A percentile compares a stretch with the other conserved stretches of the same genome.
These are phyloP conservation scores for Brevimyrus niger DNA, from an alignment of 2,113 vertebrate species.

Conservation along the genomic window DNA sequence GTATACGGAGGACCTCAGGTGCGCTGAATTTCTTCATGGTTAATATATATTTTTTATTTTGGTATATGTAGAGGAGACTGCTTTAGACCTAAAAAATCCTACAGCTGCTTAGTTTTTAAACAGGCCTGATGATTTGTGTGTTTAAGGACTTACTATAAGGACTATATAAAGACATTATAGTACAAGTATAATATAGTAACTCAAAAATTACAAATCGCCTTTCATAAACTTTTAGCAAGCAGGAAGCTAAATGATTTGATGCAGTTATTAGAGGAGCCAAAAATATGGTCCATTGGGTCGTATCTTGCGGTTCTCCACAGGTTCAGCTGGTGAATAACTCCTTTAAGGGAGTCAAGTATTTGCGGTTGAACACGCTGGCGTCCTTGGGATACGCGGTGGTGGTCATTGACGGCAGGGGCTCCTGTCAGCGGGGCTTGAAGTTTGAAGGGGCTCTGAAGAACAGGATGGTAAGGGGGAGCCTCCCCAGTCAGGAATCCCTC, in stretches of 20 bases:
- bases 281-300: neutral
- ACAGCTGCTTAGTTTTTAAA: neutral
- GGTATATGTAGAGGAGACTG: neutral
- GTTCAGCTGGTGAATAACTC: slow-evolving; percentile 97
- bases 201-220: neutral
- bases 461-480: slow-evolving; percentile 75
- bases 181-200: neutral
- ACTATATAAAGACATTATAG: no score
- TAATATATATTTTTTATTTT: neutral
- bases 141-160: no score
- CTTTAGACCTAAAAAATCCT: neutral
- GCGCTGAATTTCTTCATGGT: slow-evolving; percentile 13
- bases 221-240: neutral
- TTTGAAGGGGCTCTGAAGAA: slow-evolving; percentile 95
- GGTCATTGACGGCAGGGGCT: slow-evolving; percentile 89
- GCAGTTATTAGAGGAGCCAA: no score
- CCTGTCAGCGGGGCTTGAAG: slow-evolving; percentile 85
- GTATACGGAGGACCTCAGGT: slow-evolving; percentile 97
- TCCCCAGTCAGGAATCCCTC: neutral
- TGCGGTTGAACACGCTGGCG: slow-evolving; percentile 85
- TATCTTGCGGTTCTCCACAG: slow-evolving; percentile 45
- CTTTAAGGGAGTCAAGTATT: slow-evolving; percentile 94
- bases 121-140: neutral
- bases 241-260: neutral
- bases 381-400: slow-evolving; percentile 92